phyloP scores from a whole-genome alignment of 2,888 invertebrate genomes.

The Acholoe squamosa region DNA sequence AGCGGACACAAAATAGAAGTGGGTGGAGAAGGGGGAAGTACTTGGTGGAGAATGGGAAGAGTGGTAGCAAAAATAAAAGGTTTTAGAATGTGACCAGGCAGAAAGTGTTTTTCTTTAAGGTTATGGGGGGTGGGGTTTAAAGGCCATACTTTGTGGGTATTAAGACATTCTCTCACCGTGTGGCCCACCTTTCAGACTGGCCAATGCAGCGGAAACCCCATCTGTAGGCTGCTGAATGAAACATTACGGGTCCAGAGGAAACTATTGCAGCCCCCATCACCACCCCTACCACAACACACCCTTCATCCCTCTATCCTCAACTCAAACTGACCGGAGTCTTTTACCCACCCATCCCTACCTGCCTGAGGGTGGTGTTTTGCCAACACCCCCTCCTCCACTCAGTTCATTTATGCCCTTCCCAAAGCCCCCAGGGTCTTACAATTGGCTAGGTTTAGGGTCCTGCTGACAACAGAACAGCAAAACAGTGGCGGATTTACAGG shows the following conservation, averaged over 20 bases:
- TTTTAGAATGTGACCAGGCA: not conserved
- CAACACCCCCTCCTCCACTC: not conserved
- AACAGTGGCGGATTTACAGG: no score
- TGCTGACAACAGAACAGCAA: no score
- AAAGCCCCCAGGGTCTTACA: no score
- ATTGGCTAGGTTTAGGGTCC: no score
- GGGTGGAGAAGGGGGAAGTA: not conserved
- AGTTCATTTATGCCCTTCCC: not conserved
- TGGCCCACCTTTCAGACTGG: not conserved
- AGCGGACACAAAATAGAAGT: not conserved
- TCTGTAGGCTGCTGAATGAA: not conserved
- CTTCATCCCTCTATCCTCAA: not conserved
- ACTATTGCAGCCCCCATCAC: not conserved
- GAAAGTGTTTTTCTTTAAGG: not conserved
- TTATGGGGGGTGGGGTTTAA: not conserved
- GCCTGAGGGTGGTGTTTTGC: not conserved
- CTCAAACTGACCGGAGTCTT: not conserved
- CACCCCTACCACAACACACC: not conserved
- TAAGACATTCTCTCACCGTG: not conserved
- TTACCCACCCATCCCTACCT: not conserved
- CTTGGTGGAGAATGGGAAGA: not conserved
- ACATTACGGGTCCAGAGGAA: constrained; percentile 40
- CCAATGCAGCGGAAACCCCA: constrained; percentile 33
- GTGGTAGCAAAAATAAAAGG: not conserved
- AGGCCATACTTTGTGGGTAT: not conserved